phyloP scores from a whole-genome alignment of 2,797 vertebrate species.

The Sciurus carolinensis region DNA sequence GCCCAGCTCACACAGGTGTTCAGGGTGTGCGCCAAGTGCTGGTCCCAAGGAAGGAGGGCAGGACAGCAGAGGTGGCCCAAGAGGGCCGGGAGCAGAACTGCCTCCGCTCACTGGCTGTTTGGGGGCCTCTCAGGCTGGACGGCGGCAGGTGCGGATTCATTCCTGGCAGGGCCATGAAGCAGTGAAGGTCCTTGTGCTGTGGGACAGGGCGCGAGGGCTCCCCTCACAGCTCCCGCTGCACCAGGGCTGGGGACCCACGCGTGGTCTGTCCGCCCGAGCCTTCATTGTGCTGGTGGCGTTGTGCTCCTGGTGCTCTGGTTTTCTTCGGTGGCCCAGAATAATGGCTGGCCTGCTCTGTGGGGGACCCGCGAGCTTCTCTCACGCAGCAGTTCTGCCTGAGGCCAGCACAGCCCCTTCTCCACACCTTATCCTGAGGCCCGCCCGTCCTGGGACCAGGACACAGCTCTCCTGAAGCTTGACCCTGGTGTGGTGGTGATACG shows the following conservation, averaged over 20 bases:
- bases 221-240: background rate
- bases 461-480: background rate
- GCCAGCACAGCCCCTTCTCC: background rate
- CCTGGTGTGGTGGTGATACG: background rate
- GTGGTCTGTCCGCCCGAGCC: background rate
- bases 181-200: background rate
- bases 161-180: background rate
- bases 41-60: background rate
- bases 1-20: background rate
- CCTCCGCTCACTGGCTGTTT: background rate
- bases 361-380: too few species aligned
- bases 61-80: background rate
- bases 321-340: background rate
- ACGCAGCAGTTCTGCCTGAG: background rate
- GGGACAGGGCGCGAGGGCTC: background rate
- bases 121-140: background rate
- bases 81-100: background rate
- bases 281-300: background rate
- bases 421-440: background rate
- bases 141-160: background rate
- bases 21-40: background rate
- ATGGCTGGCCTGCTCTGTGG: accelerated
- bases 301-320: background rate
- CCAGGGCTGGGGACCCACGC: background rate
- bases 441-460: background rate